These are phyloP conservation scores for Latrodectus elegans DNA, from an alignment of 2,888 invertebrate genomes.

Conservation along the genomic window DNA sequence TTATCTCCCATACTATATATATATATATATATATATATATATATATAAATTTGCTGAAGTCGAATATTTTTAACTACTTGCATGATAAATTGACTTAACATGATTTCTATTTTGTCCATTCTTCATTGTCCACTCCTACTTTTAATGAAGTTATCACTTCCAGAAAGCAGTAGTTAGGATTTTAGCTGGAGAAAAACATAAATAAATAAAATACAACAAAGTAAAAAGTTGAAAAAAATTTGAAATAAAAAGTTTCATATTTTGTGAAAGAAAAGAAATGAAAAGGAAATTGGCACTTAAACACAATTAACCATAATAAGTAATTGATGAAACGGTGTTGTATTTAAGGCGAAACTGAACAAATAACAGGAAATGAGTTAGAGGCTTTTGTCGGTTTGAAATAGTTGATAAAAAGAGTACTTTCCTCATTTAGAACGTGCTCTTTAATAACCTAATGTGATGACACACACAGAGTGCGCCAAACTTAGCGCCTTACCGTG, in stretches of 20 bases:
- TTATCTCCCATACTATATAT: no score
- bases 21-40: no score
- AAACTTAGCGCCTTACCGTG: constrained; percentile 66
- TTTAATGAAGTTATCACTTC: constrained; percentile 49
- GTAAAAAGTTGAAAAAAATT: not conserved
- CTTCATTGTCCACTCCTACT: constrained; percentile 26
- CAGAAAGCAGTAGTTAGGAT: constrained; percentile 33
- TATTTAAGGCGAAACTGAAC: constrained; percentile 65
- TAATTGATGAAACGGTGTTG: constrained; percentile 61
- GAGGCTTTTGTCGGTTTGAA: constrained; percentile 61
- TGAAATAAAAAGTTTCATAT: constrained; percentile 8
- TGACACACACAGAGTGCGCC: constrained; percentile 52
- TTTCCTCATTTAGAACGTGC: constrained; percentile 64
- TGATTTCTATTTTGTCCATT: not conserved
- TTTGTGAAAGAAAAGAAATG: constrained; percentile 22
- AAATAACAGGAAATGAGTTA: constrained; percentile 67
- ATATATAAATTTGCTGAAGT: no score
- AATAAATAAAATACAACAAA: constrained; percentile 5
- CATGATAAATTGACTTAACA: not conserved
- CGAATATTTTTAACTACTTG: not conserved
- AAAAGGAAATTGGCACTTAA: constrained; percentile 65
- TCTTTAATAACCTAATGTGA: constrained; percentile 66
- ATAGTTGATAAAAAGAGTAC: constrained; percentile 66
- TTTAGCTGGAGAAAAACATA: constrained; percentile 6
- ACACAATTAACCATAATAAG: constrained; percentile 60